These are phyloP conservation scores for Caenorhabditis sp. DNA, from an alignment of 2,888 invertebrate genomes.

Conservation along the genomic window DNA sequence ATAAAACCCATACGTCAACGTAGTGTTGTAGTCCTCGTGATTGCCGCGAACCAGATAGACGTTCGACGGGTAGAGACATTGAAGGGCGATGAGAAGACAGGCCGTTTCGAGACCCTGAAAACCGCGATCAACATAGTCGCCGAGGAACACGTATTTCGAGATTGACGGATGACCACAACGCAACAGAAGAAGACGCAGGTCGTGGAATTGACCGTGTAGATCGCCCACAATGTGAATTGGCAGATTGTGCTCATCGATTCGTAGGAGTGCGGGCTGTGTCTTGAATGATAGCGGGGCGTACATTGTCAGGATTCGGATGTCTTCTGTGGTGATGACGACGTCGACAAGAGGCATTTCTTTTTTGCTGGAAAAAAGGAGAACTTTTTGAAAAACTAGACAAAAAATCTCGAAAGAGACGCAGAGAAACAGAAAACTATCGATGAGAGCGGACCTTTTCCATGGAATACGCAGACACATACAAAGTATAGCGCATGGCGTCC, in stretches of 20 bases:
- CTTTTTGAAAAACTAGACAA: not conserved
- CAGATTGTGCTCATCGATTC: constrained; percentile 34
- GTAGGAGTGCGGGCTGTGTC: constrained; percentile 42
- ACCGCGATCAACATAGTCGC: constrained; percentile 55
- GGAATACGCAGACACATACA: too few species aligned
- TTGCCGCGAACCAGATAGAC: constrained; percentile 58
- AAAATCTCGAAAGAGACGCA: not conserved
- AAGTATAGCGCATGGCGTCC: too few species aligned
- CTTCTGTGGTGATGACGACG: constrained; percentile 41
- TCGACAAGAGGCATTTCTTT: constrained; percentile 26
- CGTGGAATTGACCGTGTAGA: constrained; percentile 63
- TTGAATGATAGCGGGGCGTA: constrained; percentile 46
- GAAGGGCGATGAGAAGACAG: constrained; percentile 34
- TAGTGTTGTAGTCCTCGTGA: constrained; percentile 65
- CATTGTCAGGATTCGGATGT: constrained; percentile 48
- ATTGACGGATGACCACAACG: constrained; percentile 26
- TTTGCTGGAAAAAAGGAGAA: not conserved
- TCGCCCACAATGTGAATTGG: constrained; percentile 60
- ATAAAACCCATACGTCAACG: constrained; percentile 63
- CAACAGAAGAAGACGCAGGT: constrained; percentile 54
- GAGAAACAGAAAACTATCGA: too few species aligned
- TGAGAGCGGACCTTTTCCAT: too few species aligned
- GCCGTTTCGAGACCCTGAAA: constrained; percentile 44
- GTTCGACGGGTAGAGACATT: constrained; percentile 54
- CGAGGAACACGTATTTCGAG: constrained; percentile 45